phyloP scores from a whole-genome alignment of 2,888 invertebrate species.

The Tachina lurida region DNA sequence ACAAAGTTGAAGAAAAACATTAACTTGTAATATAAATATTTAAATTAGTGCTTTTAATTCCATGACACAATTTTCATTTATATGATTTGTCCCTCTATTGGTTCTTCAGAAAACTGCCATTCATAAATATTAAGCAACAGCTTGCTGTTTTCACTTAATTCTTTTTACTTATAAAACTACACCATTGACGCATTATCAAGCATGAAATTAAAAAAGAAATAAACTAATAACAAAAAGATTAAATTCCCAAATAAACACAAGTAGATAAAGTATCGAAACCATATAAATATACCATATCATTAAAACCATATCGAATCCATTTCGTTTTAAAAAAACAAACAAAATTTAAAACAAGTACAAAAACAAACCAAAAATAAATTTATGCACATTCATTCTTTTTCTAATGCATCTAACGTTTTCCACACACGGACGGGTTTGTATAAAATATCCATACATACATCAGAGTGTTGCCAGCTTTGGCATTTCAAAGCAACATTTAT shows the following conservation, averaged over 20 bases:
- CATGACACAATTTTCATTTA: constrained; percentile 1
- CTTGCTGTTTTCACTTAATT: too few species aligned
- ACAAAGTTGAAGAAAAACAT: too few species aligned
- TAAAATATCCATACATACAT: neutral
- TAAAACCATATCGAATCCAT: constrained; percentile 27
- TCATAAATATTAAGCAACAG: too few species aligned
- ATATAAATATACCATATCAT: constrained; percentile 25
- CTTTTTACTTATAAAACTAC: neutral
- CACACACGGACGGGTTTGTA: neutral
- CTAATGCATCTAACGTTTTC: constrained; percentile 7
- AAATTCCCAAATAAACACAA: constrained; percentile 25
- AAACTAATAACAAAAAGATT: neutral
- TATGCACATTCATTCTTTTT: neutral
- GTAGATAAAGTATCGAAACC: constrained; percentile 3
- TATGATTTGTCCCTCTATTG: too few species aligned
- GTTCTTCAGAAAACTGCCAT: too few species aligned
- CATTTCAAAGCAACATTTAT: too few species aligned
- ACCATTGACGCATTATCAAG: neutral
- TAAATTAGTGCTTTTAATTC: too few species aligned
- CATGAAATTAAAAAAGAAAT: too few species aligned
- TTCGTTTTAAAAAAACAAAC: neutral
- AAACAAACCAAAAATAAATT: neutral
- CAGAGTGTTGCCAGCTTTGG: too few species aligned
- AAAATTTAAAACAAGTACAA: constrained; percentile 12
- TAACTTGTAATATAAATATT: too few species aligned